Evolutionary conservation across 2,888 invertebrate species (phyloP), one percentile per base, ranked within the genome.

Genomic region (Metacarcinus magister): DNA sequence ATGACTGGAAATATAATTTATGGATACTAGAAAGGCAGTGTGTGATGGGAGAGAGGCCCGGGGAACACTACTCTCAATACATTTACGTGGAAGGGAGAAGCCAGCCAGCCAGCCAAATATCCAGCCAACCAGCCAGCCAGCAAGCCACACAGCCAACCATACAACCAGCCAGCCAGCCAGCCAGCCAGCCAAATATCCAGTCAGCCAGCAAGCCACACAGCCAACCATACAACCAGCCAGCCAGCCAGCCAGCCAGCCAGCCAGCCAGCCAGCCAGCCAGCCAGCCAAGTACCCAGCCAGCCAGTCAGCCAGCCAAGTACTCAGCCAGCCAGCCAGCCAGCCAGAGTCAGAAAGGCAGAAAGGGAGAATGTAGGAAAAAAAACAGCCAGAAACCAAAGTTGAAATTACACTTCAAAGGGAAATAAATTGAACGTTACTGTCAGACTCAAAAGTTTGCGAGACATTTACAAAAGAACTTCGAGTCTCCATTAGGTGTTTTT

Each of bases 381-480:
- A 67, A 67, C 67, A 23, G n/a, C n/a, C 67, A n/a, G 1, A 7
- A 67, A 67, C 67, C 67, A 67, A 67, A 67, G n/a, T n/a, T n/a
- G 67, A n/a, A 67, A 67, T 67, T 23, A 67, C 23, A 67, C 67
- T n/a, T 67, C 67, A 67, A 67, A 67, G 67, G 67, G n/a, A 67
- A 67, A 67, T n/a, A 67, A 67, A 67, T 67, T 67, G 67, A 67
- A 67, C 67, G 67, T 67, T 67, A 54, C 67, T n/a, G 67, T n/a
- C 67, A 4, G 5, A n/a, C 23, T 67, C 67, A 67, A 67, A 67
- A 67, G 67, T 67, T 67, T 7, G 67, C 67, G 23, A 23, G 67
- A 67, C 67, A 67, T 67, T 67, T 67, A 67, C n/a, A 67, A 67
- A 23, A 67, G n/a, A 67, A 67, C 67, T 7, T 54, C 67, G n/a